Evolutionary conservation across 2,888 invertebrate species (phyloP).

Genomic region (Sarcophaga variegata): DNA sequence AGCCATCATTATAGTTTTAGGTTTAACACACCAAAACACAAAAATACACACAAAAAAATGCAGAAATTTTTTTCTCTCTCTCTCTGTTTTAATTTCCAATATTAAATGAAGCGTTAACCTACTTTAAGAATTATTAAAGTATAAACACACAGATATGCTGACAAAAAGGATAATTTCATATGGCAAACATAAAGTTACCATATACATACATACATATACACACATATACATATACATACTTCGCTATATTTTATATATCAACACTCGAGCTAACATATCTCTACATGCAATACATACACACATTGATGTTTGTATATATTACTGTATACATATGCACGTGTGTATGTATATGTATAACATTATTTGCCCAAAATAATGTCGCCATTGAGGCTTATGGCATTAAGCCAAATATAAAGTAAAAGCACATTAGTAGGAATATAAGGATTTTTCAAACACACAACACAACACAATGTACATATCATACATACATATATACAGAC

Average conservation of each 20-base stretch:
- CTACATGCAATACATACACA: neutral
- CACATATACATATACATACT: neutral
- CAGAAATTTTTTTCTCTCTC: neutral
- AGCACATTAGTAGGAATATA: conserved; percentile 58
- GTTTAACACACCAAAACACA: conserved; percentile 32
- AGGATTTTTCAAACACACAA: conserved; percentile 26
- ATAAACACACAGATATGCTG: conserved; percentile 10
- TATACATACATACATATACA: conserved; percentile 4
- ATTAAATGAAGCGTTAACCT: conserved; percentile 66
- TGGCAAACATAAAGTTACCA: conserved; percentile 16
- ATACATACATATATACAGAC: conserved; percentile 1
- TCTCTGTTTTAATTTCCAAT: conserved; percentile 53
- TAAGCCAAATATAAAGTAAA: conserved; percentile 66
- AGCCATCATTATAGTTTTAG: conserved; percentile 14
- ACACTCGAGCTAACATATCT: no score
- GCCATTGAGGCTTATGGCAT: conserved; percentile 67
- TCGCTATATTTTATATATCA: neutral
- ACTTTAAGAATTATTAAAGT: conserved; percentile 60
- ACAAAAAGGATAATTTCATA: conserved; percentile 47
- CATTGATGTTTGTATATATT: neutral
- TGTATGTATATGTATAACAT: neutral
- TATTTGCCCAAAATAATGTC: conserved; percentile 65
- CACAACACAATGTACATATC: neutral
- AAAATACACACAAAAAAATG: neutral
- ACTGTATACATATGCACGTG: neutral